A percentile compares a stretch with the other conserved stretches of the same genome.
phyloP scores from a whole-genome alignment of 37 sponge, comb jelly and placozoan species.

The Theonella swinhoei region DNA sequence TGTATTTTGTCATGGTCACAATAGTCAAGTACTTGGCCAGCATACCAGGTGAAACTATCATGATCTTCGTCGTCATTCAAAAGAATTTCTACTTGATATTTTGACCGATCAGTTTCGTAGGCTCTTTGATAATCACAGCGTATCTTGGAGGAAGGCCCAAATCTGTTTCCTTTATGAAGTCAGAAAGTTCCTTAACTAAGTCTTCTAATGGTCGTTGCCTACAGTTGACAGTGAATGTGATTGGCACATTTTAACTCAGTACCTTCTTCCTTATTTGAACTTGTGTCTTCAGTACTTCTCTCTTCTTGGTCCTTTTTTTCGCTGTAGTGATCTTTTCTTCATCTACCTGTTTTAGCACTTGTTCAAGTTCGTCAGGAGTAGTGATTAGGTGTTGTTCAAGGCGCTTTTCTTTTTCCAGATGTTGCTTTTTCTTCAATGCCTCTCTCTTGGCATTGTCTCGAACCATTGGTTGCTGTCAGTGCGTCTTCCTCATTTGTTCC shows the following conservation, averaged over 20 bases:
- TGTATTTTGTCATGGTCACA: constrained; percentile 13
- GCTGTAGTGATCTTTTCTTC: neutral
- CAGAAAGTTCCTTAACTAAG: constrained; percentile 15
- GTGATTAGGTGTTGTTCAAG: too few relatives aligned
- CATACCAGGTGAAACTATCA: constrained; percentile 13
- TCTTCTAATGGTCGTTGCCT: constrained; percentile 3
- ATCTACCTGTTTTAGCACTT: too few relatives aligned
- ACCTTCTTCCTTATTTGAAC: too few relatives aligned
- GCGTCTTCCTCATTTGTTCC: too few relatives aligned
- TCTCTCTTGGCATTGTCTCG: too few relatives aligned
- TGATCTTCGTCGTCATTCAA: neutral
- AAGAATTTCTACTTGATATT: constrained; percentile 20
- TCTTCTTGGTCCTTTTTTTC: constrained; percentile 33
- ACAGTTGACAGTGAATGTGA: constrained; percentile 30
- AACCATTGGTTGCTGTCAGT: too few relatives aligned
- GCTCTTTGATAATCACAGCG: neutral
- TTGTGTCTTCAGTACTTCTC: too few relatives aligned
- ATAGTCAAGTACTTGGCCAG: constrained; percentile 37
- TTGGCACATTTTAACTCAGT: constrained; percentile 12
- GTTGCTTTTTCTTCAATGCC: too few relatives aligned
- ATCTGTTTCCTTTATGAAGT: neutral
- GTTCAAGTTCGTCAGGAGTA: constrained; percentile 16
- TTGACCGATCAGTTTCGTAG: constrained; percentile 25
- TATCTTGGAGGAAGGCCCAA: neutral
- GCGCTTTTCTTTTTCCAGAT: too few relatives aligned